Conservation (phyloP, 2,113 vertebrate species). For the Reinhardtius hippoglossoides region DNA sequence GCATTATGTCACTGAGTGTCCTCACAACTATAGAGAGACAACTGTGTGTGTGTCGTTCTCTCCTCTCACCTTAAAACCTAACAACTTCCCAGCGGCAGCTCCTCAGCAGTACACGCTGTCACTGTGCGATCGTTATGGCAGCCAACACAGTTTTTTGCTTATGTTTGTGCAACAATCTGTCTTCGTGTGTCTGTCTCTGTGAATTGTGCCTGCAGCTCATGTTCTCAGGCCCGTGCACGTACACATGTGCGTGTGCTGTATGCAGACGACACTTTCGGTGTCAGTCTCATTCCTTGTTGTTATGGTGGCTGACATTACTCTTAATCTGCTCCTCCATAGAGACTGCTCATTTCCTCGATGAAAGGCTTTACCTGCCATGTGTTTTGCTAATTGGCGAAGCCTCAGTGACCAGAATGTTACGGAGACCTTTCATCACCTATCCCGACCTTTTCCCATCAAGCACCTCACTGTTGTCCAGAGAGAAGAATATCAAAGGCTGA, state of each 20-base stretch:
- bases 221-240: not conserved
- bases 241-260: too few species aligned
- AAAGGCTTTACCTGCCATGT: constrained; percentile 26
- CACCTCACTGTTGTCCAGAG: not conserved
- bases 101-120: constrained; percentile 26
- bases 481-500: constrained; percentile 32
- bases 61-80: not conserved
- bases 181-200: constrained; percentile 6
- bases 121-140: constrained; percentile 29
- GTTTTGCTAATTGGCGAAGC: constrained; percentile 45
- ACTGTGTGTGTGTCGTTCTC: constrained; percentile 5
- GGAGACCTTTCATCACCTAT: constrained; percentile 27
- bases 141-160: not conserved
- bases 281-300: not conserved
- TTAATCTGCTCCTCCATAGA: constrained; percentile 22
- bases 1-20: too few species aligned
- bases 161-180: constrained; percentile 21
- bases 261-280: too few species aligned
- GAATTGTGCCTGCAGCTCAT: constrained; percentile 1
- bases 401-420: constrained; percentile 25
- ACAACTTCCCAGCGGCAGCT: constrained; percentile 8
- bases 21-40: too few species aligned
- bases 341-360: constrained; percentile 10
- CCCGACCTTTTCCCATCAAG: constrained; percentile 50
- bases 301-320: constrained; percentile 10